A percentile compares a stretch with the other conserved stretches of the same genome.
Evolutionary conservation across 2,113 vertebrate genomes (phyloP).

Genomic region (Malurus cyaneus): DNA sequence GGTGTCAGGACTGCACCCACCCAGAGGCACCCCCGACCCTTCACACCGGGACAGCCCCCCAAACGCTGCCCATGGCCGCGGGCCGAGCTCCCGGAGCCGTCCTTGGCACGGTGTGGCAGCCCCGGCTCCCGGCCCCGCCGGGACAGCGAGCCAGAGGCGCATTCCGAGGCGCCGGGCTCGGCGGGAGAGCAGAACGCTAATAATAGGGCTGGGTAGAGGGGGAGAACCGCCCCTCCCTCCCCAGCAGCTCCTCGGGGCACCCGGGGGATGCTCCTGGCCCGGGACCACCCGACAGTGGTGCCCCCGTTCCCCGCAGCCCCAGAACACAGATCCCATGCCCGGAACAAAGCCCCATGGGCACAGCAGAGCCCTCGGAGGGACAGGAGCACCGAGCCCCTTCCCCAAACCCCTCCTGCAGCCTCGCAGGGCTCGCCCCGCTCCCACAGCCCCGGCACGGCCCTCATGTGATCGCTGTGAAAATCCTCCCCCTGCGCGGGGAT

Average conservation of each 20-base stretch:
- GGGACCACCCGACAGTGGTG: not conserved
- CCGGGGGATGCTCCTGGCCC: not conserved
- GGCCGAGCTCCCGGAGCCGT: not conserved
- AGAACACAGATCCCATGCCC: accelerated
- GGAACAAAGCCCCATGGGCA: not conserved
- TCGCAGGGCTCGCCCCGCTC: not conserved
- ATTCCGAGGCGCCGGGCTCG: not conserved
- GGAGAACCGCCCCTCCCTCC: not conserved
- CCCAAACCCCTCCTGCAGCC: not conserved
- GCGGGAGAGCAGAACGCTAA: not conserved
- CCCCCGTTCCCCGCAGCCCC: not conserved
- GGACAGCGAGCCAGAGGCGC: not conserved
- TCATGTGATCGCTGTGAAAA: not conserved
- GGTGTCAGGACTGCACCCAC: accelerated
- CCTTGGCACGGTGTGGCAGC: not conserved
- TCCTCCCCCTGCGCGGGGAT: not conserved
- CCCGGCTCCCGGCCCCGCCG: not conserved
- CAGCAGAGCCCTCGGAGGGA: not conserved
- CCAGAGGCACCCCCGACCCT: not conserved
- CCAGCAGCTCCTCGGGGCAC: no score
- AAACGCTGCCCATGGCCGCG: accelerated
- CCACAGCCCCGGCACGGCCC: not conserved
- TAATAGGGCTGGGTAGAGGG: not conserved
- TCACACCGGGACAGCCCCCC: not conserved
- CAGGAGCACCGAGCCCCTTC: accelerated